Evolutionary conservation across 1,140 invertebrate genomes (phyloP).

Genomic region (Ceratoteleas bidentatus): DNA sequence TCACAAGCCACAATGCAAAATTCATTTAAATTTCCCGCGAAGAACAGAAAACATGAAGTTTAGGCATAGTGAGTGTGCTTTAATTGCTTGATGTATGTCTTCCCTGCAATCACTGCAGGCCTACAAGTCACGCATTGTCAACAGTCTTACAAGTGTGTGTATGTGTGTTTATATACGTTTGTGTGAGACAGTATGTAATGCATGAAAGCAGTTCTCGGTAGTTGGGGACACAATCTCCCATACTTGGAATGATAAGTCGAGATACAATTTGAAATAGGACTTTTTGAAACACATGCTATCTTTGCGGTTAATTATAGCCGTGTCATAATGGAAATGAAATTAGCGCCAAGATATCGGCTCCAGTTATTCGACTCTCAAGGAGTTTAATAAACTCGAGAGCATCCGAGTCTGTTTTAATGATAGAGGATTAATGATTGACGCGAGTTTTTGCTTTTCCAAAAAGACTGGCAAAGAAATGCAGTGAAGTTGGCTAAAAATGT

Average conservation of each 20-base stretch:
- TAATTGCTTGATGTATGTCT: slow-evolving; percentile 58
- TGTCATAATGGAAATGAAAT: background rate
- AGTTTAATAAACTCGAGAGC: background rate
- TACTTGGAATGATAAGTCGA: slow-evolving; percentile 31
- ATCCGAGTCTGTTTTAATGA: too few relatives aligned
- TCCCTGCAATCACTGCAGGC: slow-evolving; percentile 49
- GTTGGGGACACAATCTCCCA: slow-evolving; percentile 36
- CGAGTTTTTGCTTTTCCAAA: too few relatives aligned
- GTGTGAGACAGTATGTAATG: slow-evolving; percentile 17
- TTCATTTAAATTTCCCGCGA: too few relatives aligned
- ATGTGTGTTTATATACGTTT: background rate
- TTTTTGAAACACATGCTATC: slow-evolving; percentile 6
- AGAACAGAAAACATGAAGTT: too few relatives aligned
- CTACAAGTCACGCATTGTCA: slow-evolving; percentile 54
- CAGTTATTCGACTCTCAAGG: background rate
- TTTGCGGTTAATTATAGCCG: slow-evolving; percentile 3
- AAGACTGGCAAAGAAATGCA: too few relatives aligned
- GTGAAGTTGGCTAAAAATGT: too few relatives aligned
- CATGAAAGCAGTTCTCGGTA: slow-evolving; percentile 22
- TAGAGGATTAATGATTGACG: too few relatives aligned
- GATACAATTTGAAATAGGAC: slow-evolving; percentile 18
- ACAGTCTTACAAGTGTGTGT: slow-evolving; percentile 21
- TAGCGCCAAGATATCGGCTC: background rate
- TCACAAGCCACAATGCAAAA: too few relatives aligned
- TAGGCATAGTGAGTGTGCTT: slow-evolving; percentile 25